phyloP scores from a whole-genome alignment of 2,797 vertebrate genomes.

The Calcarius lapponicus region DNA sequence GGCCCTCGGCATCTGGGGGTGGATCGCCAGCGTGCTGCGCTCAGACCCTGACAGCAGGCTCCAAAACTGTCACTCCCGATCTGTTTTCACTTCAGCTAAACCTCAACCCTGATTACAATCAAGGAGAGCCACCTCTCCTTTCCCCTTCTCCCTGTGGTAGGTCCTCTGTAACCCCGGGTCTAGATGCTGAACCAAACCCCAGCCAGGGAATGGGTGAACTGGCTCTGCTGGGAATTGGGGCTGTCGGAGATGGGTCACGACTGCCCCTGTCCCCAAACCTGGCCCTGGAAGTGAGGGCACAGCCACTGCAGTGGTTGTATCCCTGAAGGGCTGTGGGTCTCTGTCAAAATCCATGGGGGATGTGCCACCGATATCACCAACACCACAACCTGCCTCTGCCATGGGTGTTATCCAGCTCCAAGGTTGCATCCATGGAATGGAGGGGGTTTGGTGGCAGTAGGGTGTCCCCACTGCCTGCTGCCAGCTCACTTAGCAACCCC shows the following conservation, averaged over 20 bases:
- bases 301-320: fast-evolving
- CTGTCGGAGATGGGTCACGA: background rate
- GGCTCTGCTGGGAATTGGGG: background rate
- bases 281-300: fast-evolving
- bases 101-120: constrained; percentile 80
- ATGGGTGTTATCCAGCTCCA: fast-evolving
- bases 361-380: fast-evolving
- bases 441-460: background rate
- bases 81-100: constrained; percentile 77
- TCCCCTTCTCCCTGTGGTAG: background rate
- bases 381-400: background rate
- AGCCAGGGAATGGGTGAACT: background rate
- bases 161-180: constrained; percentile 13
- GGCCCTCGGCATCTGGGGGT: background rate
- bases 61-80: constrained; percentile 83
- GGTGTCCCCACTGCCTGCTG: background rate
- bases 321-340: fast-evolving
- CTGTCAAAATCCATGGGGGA: background rate
- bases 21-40: constrained; percentile 29
- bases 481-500: background rate
- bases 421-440: background rate
- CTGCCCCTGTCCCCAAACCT: background rate
- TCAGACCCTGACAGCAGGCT: constrained; percentile 74
- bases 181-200: background rate
- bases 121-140: constrained; percentile 26